A percentile compares a stretch with the other conserved stretches of the same genome.
These are phyloP conservation scores for Novumbra hubbsi DNA, from an alignment of 2,797 vertebrate species.

Conservation along the genomic window DNA sequence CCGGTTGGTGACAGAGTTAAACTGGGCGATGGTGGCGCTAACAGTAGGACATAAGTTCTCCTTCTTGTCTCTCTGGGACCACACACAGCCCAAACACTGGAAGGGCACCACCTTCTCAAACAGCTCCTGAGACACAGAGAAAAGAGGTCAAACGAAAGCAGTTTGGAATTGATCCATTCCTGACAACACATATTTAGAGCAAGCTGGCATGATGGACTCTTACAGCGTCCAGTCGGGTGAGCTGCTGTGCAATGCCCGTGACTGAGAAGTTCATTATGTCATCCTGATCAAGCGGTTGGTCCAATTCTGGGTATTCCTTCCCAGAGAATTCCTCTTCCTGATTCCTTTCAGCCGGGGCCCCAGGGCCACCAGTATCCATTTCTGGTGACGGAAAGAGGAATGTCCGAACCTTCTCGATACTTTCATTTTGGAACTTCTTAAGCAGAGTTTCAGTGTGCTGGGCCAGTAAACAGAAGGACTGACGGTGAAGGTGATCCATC, in stretches of 20 bases:
- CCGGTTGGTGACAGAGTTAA: conserved; percentile 81
- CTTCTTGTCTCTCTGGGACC: conserved; percentile 85
- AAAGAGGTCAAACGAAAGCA: not conserved
- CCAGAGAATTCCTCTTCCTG: conserved; percentile 40
- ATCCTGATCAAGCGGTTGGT: conserved; percentile 39
- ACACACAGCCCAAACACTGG: conserved; percentile 85
- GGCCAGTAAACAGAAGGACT: conserved; percentile 62
- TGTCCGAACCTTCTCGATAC: conserved; percentile 32
- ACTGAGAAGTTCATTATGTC: conserved; percentile 75
- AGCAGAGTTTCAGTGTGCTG: conserved; percentile 68
- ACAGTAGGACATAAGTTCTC: conserved; percentile 79
- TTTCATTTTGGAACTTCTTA: conserved; percentile 59
- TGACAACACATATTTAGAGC: not conserved
- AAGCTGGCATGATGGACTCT: conserved; percentile 19
- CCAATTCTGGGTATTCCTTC: conserved; percentile 63
- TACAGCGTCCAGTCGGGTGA: conserved; percentile 78
- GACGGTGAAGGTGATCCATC: conserved; percentile 69
- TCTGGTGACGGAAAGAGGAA: conserved; percentile 35
- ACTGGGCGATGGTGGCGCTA: conserved; percentile 83
- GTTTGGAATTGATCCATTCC: not conserved
- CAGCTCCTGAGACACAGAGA: conserved; percentile 68
- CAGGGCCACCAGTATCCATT: conserved; percentile 19
- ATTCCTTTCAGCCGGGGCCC: conserved; percentile 24
- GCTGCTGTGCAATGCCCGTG: conserved; percentile 76
- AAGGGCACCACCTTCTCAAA: conserved; percentile 77